These are phyloP conservation scores for Corythornis vintsioides DNA, from an alignment of 2,113 vertebrate genomes.

Conservation along the genomic window DNA sequence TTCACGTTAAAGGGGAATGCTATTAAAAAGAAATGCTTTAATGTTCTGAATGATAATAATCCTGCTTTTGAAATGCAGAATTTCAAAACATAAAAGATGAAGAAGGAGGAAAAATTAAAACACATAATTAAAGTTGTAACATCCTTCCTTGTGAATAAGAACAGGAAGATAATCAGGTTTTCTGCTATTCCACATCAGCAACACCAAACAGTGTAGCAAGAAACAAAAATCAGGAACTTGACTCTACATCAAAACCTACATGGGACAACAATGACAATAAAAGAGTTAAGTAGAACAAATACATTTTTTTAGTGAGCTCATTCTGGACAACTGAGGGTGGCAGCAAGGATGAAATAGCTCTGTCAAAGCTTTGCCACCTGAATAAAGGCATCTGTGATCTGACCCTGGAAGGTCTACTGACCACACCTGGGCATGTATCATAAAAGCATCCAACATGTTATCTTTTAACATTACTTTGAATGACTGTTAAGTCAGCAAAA, in stretches of 20 bases:
- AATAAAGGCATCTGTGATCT: background rate
- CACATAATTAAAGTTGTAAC: slow-evolving; percentile 27
- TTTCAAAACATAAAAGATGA: slow-evolving; percentile 40
- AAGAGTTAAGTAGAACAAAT: background rate
- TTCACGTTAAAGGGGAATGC: slow-evolving; percentile 36
- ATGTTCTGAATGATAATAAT: slow-evolving; percentile 43
- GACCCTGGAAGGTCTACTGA: background rate
- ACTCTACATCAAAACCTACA: background rate
- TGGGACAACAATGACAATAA: background rate
- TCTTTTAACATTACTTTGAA: background rate
- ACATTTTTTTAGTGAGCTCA: background rate
- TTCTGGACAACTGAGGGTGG: background rate
- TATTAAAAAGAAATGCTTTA: slow-evolving; percentile 38
- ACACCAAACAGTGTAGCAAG: background rate
- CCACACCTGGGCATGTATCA: background rate
- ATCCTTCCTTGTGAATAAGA: slow-evolving; percentile 12
- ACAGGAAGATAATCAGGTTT: background rate
- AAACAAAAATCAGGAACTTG: background rate
- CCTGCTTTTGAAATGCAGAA: slow-evolving; percentile 46
- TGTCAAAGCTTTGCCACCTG: background rate
- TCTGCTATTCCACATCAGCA: background rate
- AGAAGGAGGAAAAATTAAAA: slow-evolving; percentile 41
- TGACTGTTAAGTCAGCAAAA: background rate
- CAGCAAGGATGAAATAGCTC: background rate
- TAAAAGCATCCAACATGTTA: background rate